Percentiles rank a stretch among this genome's conserved stretches.
Evolutionary conservation across 2,888 invertebrate genomes (phyloP).

Genomic region (Cybosia mesomella): DNA sequence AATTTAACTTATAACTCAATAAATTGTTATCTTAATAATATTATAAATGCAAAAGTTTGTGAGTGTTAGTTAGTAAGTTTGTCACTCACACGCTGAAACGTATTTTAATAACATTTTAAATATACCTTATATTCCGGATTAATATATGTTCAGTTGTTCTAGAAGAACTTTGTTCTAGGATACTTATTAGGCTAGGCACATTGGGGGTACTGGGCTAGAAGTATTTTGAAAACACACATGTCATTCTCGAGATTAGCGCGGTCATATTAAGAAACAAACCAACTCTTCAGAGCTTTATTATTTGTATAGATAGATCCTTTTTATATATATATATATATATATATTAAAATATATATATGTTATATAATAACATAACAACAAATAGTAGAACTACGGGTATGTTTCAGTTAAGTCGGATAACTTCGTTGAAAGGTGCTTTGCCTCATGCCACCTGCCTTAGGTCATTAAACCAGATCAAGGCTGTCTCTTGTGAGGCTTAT

Average conservation of each 20-base stretch:
- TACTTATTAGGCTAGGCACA: too few relatives aligned
- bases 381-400: not conserved
- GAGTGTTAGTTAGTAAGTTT: not conserved
- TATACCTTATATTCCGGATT: not conserved
- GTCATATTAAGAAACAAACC: too few relatives aligned
- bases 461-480: constrained; percentile 2
- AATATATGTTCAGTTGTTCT: not conserved
- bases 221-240: too few relatives aligned
- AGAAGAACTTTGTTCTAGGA: too few relatives aligned
- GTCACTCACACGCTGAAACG: not conserved
- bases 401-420: not conserved
- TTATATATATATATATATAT: too few relatives aligned
- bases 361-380: not conserved
- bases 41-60: not conserved
- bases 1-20: not conserved
- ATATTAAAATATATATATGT: too few relatives aligned
- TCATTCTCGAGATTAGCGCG: too few relatives aligned
- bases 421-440: not conserved
- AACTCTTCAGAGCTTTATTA: too few relatives aligned
- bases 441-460: not conserved
- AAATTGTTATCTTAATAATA: not conserved
- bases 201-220: too few relatives aligned
- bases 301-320: too few relatives aligned
- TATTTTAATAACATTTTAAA: not conserved
- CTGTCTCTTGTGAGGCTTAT: constrained; percentile 4